Evolutionary conservation across 2,797 vertebrate genomes (phyloP).

Genomic region (Anguilla megastoma): DNA sequence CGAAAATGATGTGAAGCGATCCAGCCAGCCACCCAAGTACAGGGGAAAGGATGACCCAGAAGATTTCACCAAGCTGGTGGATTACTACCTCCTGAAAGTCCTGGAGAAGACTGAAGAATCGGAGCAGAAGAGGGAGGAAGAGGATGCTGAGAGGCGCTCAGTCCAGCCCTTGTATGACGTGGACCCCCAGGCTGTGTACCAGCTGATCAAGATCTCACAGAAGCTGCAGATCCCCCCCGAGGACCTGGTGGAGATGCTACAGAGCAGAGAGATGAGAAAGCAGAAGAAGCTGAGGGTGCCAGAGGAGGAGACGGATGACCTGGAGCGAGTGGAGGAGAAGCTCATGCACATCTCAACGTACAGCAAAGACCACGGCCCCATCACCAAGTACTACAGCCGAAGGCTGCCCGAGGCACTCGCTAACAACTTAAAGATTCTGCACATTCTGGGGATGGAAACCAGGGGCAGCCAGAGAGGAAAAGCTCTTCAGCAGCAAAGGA

Average conservation of each 20-base stretch:
- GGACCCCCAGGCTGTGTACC: constrained; percentile 80
- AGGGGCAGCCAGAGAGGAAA: constrained; percentile 71
- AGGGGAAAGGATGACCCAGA: constrained; percentile 72
- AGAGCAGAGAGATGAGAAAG: constrained; percentile 76
- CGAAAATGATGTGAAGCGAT: constrained; percentile 75
- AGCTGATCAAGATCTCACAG: constrained; percentile 86
- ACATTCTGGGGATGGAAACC: constrained; percentile 78
- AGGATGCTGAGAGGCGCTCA: constrained; percentile 72
- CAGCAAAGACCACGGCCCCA: constrained; percentile 69
- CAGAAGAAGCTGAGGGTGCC: constrained; percentile 74
- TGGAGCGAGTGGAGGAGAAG: constrained; percentile 63
- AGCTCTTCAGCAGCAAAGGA: constrained; percentile 73
- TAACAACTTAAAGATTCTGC: constrained; percentile 78
- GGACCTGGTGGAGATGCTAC: constrained; percentile 87
- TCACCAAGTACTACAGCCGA: constrained; percentile 71
- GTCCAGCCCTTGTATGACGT: constrained; percentile 66
- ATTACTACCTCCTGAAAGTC: constrained; percentile 84
- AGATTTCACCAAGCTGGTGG: constrained; percentile 79
- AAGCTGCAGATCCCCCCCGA: constrained; percentile 90
- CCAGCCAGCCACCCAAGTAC: constrained; percentile 56
- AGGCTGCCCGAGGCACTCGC: constrained; percentile 60
- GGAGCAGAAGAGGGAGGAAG: constrained; percentile 58
- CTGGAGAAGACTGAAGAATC: constrained; percentile 74
- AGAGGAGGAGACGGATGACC: constrained; percentile 61
- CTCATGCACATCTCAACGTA: constrained; percentile 63